A percentile compares a stretch with the other conserved stretches of the same genome.
Evolutionary conservation across 2,797 vertebrate species (phyloP).

Genomic region (Crenuchus spilurus): DNA sequence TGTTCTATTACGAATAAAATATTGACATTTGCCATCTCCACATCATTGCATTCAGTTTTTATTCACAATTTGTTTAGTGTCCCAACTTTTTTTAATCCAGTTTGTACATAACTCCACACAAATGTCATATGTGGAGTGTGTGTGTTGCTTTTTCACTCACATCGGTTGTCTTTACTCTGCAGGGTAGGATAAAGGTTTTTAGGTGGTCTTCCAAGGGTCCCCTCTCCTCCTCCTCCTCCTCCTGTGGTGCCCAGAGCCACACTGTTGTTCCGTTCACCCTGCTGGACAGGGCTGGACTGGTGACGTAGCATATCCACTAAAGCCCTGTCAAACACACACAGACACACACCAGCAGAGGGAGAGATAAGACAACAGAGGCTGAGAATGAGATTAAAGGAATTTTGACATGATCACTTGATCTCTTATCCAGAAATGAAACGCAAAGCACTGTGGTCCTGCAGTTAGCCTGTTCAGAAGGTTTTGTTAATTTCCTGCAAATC

Average conservation of each 20-base stretch:
- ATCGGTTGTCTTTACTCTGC: slow-evolving; percentile 86
- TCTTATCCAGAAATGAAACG: not conserved
- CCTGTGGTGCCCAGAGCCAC: slow-evolving; percentile 80
- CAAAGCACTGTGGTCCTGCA: too few species aligned
- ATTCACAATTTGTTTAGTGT: too few species aligned
- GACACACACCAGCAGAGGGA: not conserved
- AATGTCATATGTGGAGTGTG: not conserved
- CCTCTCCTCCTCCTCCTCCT: slow-evolving; percentile 76
- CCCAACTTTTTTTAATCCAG: too few species aligned
- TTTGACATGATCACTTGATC: not conserved
- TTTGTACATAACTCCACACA: too few species aligned
- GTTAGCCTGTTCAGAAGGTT: too few species aligned
- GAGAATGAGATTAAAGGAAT: not conserved
- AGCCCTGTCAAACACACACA: slow-evolving; percentile 72
- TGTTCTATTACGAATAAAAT: too few species aligned
- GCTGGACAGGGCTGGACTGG: slow-evolving; percentile 86
- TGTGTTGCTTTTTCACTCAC: slow-evolving; percentile 70
- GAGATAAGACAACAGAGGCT: not conserved
- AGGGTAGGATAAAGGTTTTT: slow-evolving; percentile 89
- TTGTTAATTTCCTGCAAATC: too few species aligned
- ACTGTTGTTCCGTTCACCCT: slow-evolving; percentile 90
- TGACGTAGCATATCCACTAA: slow-evolving; percentile 91
- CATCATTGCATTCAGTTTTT: too few species aligned
- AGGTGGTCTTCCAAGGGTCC: slow-evolving; percentile 84
- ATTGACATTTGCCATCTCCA: too few species aligned